phyloP scores from a whole-genome alignment of 2,113 vertebrate species.

The Prolemur simus region DNA sequence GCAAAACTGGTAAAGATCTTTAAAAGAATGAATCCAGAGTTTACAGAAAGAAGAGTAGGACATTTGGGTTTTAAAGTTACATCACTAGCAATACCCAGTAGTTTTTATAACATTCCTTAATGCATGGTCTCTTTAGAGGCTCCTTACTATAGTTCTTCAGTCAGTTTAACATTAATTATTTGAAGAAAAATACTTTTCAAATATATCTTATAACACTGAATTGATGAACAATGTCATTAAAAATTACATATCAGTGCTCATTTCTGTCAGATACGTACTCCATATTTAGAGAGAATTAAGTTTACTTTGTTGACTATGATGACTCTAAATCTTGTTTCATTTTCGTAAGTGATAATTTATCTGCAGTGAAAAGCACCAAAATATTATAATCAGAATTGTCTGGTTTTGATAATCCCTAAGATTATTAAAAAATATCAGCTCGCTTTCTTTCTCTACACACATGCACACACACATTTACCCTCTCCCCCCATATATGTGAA shows the following conservation, averaged over 20 bases:
- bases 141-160: not conserved
- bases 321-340: conserved; percentile 23
- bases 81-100: not conserved
- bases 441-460: not conserved
- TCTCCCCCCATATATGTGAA: not conserved
- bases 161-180: conserved; percentile 28
- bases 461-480: not conserved
- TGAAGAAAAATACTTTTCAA: conserved; percentile 40
- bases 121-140: not conserved
- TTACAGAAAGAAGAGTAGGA: not conserved
- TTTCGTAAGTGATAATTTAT: conserved; percentile 40
- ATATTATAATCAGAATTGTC: conserved; percentile 17
- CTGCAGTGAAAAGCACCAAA: not conserved
- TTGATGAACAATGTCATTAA: conserved; percentile 24
- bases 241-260: not conserved
- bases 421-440: not conserved
- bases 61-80: not conserved
- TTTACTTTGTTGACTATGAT: conserved; percentile 39
- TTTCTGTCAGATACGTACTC: not conserved
- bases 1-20: not conserved
- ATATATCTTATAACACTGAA: not conserved
- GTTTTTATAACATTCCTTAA: not conserved
- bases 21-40: not conserved
- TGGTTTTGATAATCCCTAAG: not conserved
- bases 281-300: conserved; percentile 26